Percentiles rank a stretch among this genome's conserved stretches.
These are phyloP conservation scores for Tortrix viridana DNA, from an alignment of 2,888 invertebrate genomes.

Conservation along the genomic window DNA sequence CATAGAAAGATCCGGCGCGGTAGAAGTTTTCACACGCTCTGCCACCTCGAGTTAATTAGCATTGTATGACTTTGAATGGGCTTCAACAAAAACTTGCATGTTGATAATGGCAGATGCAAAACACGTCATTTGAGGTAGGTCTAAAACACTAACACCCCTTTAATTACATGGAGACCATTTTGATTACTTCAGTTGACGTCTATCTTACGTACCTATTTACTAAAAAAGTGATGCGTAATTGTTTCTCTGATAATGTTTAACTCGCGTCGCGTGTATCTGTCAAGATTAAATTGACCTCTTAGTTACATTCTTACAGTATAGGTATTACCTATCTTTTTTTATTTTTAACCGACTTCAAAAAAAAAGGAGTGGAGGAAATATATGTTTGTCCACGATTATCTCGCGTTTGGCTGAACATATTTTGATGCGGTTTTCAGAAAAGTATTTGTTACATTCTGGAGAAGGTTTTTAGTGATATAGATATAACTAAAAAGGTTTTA, in stretches of 20 bases:
- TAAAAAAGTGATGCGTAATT: slow-evolving; percentile 26
- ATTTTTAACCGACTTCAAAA: no score
- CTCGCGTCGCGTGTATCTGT: neutral
- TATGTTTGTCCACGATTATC: no score
- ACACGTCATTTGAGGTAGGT: slow-evolving; percentile 33
- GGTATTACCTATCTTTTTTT: no score
- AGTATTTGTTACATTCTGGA: no score
- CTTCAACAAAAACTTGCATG: slow-evolving; percentile 26
- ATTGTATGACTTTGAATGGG: slow-evolving; percentile 30
- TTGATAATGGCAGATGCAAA: slow-evolving; percentile 16
- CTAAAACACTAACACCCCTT: slow-evolving; percentile 1
- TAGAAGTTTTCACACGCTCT: slow-evolving; percentile 29
- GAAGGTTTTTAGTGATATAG: no score
- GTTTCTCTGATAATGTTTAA: slow-evolving; percentile 27
- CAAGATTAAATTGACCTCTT: slow-evolving; percentile 5
- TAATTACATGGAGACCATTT: slow-evolving; percentile 12
- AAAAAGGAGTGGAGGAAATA: no score
- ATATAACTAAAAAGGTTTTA: no score
- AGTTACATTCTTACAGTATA: neutral
- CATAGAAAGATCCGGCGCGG: slow-evolving; percentile 30
- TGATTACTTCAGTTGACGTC: slow-evolving; percentile 15
- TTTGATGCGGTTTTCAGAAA: no score
- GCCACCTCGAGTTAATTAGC: slow-evolving; percentile 28
- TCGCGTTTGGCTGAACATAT: no score
- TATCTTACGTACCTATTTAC: slow-evolving; percentile 14